Conservation (phyloP, 2,113 vertebrate species). For the Pituophis catenifer region DNA sequence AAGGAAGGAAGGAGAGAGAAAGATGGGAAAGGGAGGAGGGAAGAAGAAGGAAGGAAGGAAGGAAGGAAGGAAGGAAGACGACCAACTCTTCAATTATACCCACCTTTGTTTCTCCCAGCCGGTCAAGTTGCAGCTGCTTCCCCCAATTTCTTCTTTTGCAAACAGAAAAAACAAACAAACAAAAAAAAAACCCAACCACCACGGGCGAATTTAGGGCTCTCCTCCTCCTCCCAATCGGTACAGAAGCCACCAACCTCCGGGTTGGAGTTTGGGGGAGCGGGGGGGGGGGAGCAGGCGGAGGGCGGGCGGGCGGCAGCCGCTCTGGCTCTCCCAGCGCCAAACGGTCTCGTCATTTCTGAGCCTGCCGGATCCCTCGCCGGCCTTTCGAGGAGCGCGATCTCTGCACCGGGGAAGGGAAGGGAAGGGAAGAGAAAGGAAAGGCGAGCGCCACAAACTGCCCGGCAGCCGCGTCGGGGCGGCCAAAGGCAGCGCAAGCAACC, state of each 20-base stretch:
- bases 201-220: neutral
- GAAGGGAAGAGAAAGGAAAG: neutral
- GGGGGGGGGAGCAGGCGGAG: neutral
- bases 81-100: neutral
- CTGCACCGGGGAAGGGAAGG: neutral
- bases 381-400: neutral
- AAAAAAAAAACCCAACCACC: too few species aligned
- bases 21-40: neutral
- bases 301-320: neutral
- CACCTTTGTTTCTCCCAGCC: neutral
- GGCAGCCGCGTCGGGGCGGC: neutral
- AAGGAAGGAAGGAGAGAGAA: slow-evolving; percentile 4
- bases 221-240: neutral
- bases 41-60: neutral
- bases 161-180: fast-evolving
- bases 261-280: neutral
- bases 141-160: neutral
- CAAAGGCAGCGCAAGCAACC: neutral
- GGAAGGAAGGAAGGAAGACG: neutral
- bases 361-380: neutral
- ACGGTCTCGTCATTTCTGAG: neutral
- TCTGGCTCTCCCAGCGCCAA: neutral
- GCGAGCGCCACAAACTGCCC: neutral
- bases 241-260: neutral
- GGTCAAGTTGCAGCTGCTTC: neutral